Evolutionary conservation across 2,888 invertebrate genomes (phyloP).

Genomic region (Drosophila yooni): DNA sequence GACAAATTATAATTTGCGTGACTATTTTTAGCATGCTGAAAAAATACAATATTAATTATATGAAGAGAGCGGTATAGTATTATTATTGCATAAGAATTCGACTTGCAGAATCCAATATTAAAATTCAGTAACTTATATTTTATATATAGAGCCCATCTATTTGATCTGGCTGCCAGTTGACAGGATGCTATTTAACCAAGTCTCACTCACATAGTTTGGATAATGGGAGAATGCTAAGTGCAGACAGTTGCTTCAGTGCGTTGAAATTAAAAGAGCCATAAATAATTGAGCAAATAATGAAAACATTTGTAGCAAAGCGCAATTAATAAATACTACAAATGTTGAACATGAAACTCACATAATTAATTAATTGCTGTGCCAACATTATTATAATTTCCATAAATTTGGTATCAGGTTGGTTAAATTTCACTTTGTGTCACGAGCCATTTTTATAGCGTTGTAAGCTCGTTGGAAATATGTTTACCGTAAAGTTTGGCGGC

Average conservation of each 20-base stretch:
- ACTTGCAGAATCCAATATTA: background rate
- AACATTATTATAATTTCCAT: slow-evolving; percentile 49
- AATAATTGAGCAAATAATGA: slow-evolving; percentile 12
- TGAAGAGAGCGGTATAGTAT: background rate
- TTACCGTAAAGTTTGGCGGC: slow-evolving; percentile 28
- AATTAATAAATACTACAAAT: slow-evolving; percentile 49
- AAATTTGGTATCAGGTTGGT: slow-evolving; percentile 25
- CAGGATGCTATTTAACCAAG: background rate
- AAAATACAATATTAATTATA: background rate
- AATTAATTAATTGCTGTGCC: slow-evolving; percentile 64
- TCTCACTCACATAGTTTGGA: background rate
- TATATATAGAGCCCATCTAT: background rate
- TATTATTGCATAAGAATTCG: background rate
- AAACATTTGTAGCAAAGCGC: slow-evolving; percentile 16
- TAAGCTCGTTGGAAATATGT: slow-evolving; percentile 5
- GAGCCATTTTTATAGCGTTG: slow-evolving; percentile 46
- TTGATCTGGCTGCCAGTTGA: background rate
- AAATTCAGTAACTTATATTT: no score
- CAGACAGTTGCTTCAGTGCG: background rate
- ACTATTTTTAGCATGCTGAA: background rate
- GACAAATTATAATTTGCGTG: background rate
- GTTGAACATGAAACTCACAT: slow-evolving; percentile 45
- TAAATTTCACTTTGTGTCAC: slow-evolving; percentile 28
- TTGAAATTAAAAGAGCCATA: background rate
- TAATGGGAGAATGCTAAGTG: background rate